Evolutionary conservation across 2,113 vertebrate genomes (phyloP).

Genomic region (Numida meleagris): DNA sequence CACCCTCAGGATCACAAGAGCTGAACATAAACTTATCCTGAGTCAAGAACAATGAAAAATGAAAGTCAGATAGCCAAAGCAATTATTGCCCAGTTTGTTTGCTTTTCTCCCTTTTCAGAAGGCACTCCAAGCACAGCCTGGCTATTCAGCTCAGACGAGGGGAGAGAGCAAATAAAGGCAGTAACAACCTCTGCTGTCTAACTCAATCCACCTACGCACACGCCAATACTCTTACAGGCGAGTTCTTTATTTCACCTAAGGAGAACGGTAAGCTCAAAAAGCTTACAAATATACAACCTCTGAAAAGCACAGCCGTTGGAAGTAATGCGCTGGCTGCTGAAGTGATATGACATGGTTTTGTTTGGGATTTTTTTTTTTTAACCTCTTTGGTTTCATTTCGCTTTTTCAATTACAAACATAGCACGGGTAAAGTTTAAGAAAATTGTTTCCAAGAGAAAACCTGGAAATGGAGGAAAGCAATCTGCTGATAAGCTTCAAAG

Average conservation of each 20-base stretch:
- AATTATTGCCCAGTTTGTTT: not conserved
- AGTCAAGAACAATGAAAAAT: not conserved
- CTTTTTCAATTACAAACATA: not conserved
- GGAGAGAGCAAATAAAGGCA: not conserved
- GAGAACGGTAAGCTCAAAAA: not conserved
- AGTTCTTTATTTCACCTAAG: not conserved
- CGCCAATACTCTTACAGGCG: not conserved
- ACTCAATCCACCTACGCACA: not conserved
- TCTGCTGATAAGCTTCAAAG: not conserved
- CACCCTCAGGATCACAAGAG: not conserved
- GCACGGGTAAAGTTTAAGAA: not conserved
- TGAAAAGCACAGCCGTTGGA: not conserved
- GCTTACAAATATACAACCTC: not conserved
- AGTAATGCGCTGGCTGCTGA: not conserved
- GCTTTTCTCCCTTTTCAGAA: not conserved
- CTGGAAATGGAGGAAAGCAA: not conserved
- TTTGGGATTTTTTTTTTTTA: not conserved
- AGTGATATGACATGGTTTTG: rapidly evolving
- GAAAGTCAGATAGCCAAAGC: not conserved
- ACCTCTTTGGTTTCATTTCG: not conserved
- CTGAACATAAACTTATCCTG: not conserved
- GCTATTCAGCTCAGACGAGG: not conserved
- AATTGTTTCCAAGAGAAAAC: not conserved
- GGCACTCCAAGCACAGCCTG: not conserved
- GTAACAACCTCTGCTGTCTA: not conserved